Percentiles rank a stretch among this genome's conserved stretches.
These are phyloP conservation scores for Stegastes partitus DNA, from an alignment of 2,113 vertebrate genomes.

Conservation along the genomic window DNA sequence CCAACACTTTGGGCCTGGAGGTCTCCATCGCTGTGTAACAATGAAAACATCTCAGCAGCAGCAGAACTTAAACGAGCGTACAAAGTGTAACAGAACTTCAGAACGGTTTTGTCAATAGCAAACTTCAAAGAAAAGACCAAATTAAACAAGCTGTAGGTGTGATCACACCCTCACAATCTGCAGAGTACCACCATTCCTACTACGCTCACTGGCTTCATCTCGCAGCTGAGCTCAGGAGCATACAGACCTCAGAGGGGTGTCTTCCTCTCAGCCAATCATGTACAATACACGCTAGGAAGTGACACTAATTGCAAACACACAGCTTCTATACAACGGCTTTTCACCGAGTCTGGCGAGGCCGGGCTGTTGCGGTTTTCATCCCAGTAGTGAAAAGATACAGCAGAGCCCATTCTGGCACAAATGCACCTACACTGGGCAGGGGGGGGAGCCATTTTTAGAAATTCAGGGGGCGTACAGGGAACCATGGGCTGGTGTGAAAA, in stretches of 20 bases:
- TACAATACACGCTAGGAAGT: constrained; percentile 34
- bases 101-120: constrained; percentile 2
- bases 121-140: constrained; percentile 9
- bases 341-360: constrained; percentile 46
- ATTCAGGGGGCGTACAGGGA: constrained; percentile 76
- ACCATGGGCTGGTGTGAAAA: constrained; percentile 69
- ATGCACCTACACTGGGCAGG: constrained; percentile 39
- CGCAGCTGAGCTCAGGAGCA: constrained; percentile 9
- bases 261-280: constrained; percentile 42
- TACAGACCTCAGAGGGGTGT: constrained; percentile 38
- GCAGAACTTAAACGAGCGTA: neutral
- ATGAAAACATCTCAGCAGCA: neutral
- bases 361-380: constrained; percentile 38
- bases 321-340: constrained; percentile 22
- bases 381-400: constrained; percentile 44
- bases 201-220: constrained; percentile 20
- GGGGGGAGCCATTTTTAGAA: constrained; percentile 79
- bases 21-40: neutral
- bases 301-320: constrained; percentile 26
- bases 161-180: constrained; percentile 31
- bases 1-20: neutral
- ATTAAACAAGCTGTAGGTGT: constrained; percentile 35
- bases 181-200: constrained; percentile 16
- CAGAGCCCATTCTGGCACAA: constrained; percentile 57
- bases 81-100: too few relatives aligned